Evolutionary conservation across 1,140 invertebrate species (phyloP).

Genomic region (Saxidomus purpurata): DNA sequence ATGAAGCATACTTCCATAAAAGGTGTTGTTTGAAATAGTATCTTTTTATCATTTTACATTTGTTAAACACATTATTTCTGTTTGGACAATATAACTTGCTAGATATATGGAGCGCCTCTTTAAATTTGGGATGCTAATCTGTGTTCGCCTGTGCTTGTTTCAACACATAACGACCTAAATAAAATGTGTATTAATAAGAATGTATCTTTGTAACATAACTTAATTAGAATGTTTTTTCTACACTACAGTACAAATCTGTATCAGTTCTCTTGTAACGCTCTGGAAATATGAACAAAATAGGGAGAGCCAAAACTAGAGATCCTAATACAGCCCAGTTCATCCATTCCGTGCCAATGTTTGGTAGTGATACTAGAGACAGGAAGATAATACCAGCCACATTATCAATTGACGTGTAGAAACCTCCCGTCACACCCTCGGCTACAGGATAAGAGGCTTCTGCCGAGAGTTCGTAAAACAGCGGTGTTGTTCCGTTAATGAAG

Average conservation of each 20-base stretch:
- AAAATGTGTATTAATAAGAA: background rate
- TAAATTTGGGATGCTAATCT: no score
- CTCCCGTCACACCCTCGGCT: slow-evolving; percentile 87
- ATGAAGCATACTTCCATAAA: no score
- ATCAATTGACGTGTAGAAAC: slow-evolving; percentile 86
- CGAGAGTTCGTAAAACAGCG: slow-evolving; percentile 87
- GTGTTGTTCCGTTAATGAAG: slow-evolving; percentile 85
- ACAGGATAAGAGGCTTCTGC: slow-evolving; percentile 88
- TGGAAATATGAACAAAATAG: slow-evolving; percentile 73
- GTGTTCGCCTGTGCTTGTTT: background rate
- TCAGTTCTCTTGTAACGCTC: slow-evolving; percentile 73
- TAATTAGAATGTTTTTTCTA: no score
- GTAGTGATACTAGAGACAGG: slow-evolving; percentile 85
- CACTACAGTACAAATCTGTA: slow-evolving; percentile 55
- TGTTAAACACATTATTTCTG: no score
- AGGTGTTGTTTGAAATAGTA: no score
- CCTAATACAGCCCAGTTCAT: slow-evolving; percentile 81
- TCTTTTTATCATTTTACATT: no score
- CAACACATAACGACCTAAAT: background rate
- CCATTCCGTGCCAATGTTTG: slow-evolving; percentile 80
- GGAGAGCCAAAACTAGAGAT: slow-evolving; percentile 66
- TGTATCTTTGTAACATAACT: no score
- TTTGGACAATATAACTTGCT: no score
- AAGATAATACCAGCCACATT: slow-evolving; percentile 86
- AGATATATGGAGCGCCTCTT: no score